These are phyloP conservation scores for Orchesellides sinensis DNA, from an alignment of 2,888 invertebrate genomes.

Conservation along the genomic window DNA sequence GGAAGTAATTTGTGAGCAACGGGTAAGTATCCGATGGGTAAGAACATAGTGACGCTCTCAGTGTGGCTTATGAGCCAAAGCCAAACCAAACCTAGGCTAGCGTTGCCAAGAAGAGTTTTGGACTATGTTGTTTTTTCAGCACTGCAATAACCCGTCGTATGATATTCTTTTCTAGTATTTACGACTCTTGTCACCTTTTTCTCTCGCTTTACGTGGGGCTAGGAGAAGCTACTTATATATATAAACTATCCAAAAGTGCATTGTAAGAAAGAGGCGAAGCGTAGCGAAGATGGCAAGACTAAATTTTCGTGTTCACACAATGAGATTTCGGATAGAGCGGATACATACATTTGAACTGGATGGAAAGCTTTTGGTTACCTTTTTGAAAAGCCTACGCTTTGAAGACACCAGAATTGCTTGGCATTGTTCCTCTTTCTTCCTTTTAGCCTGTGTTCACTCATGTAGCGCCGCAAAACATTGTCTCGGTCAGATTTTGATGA, in stretches of 20 bases:
- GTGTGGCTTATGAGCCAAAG: constrained; percentile 43
- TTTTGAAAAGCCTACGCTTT: too few species aligned
- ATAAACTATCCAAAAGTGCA: too few species aligned
- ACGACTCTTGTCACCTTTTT: constrained; percentile 12
- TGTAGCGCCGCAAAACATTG: too few species aligned
- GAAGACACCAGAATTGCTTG: background rate
- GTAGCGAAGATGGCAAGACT: background rate
- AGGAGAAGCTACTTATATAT: too few species aligned
- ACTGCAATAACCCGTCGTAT: background rate
- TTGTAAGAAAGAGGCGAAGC: background rate
- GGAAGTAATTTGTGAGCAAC: too few species aligned
- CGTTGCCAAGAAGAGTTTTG: background rate
- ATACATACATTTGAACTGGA: too few species aligned
- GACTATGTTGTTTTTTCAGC: background rate
- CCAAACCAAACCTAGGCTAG: constrained; percentile 40
- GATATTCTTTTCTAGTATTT: background rate
- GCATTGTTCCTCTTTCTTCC: constrained; percentile 12
- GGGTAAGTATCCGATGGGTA: too few species aligned
- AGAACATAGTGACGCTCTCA: too few species aligned
- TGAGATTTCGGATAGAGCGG: too few species aligned
- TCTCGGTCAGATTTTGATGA: constrained; percentile 51
- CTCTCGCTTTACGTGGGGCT: background rate
- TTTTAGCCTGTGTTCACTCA: too few species aligned
- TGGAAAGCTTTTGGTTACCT: too few species aligned
- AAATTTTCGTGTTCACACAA: too few species aligned